phyloP scores from a whole-genome alignment of 2,797 vertebrate genomes.

The Manis crassicaudata region DNA sequence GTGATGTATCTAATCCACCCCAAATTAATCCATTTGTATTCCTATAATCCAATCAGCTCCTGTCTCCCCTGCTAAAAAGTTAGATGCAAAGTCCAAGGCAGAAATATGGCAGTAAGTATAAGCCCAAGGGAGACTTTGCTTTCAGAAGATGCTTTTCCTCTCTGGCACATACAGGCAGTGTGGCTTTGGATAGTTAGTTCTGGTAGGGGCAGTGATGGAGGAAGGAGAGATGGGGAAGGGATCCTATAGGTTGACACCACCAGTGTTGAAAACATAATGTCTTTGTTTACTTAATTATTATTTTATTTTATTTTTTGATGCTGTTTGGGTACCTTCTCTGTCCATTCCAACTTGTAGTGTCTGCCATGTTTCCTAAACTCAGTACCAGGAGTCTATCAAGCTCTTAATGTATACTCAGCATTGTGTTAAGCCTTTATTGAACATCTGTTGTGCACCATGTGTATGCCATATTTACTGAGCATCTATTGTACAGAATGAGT shows the following conservation, averaged over 20 bases:
- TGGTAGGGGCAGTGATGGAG: background rate
- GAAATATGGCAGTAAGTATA: constrained; percentile 54
- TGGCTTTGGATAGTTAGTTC: constrained; percentile 2
- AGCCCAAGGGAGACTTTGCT: background rate
- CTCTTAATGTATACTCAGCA: background rate
- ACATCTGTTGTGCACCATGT: background rate
- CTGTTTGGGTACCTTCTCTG: background rate
- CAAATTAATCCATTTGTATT: constrained; percentile 88
- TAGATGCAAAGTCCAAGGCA: background rate
- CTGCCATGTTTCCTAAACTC: background rate
- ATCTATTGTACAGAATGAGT: background rate
- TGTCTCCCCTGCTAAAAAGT: constrained; percentile 67
- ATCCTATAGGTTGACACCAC: background rate
- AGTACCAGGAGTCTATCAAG: background rate
- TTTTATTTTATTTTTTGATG: constrained; percentile 32
- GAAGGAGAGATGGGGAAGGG: background rate
- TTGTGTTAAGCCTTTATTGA: background rate
- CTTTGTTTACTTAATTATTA: background rate
- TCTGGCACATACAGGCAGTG: constrained; percentile 39
- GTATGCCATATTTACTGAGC: background rate
- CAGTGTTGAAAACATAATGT: background rate
- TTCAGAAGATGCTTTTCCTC: background rate
- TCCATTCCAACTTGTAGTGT: background rate
- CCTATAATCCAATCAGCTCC: constrained; percentile 80
- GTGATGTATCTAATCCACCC: constrained; percentile 80